Base-by-base conservation (phyloP, 2,113 vertebrate species). In the Catagonus wagneri region DNA sequence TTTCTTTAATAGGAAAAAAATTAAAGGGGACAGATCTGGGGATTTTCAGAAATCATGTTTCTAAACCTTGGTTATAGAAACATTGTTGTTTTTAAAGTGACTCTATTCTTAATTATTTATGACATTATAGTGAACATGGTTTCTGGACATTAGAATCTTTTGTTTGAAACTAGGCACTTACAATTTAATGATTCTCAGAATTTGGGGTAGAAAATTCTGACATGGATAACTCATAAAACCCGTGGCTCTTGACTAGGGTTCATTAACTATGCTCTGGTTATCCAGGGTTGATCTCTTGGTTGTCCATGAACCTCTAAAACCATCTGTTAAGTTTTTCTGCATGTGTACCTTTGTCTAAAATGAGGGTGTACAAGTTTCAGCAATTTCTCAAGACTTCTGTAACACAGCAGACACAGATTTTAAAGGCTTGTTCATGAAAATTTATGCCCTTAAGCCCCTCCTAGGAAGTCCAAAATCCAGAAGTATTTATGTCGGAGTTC, bases 61-160 rank as follows among this genome's bases (percentile, higher is more conserved):
- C 34, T 84, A n/a, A 95, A 84, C 1, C 13, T 76, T 60, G 20
- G 13, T 80, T 83, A 17, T 72, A 23, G 65, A 89, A 92, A 76
- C 11, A 71, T 52, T 4, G 74, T 36, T 17, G 60, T 89, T 34
- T 54, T 63, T 52, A 96, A 63, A 81, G 56, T 52, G 8, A 4
- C 6, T 89, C 74, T 75, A 14, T 89, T 90, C n/a, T 85, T 65
- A 75, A n/a, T 61, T 88, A 78, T 39, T 96, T 90, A 44, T 88
- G 39, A 66, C 23, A 11, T 58, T 83, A 1, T 52, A 85, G 27
- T 25, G 71, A 12, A 36, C 34, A 54, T 22, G 10, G 54, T 79
- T 32, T 71, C 32, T 29, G 19, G n/a, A 87, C 6, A 79, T 25
- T 16, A 36, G 39, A 93, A 63, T 60, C 34, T 39, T 84, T 4